Evolutionary conservation across 2,888 invertebrate genomes (phyloP).

Genomic region (Chirona hameri): DNA sequence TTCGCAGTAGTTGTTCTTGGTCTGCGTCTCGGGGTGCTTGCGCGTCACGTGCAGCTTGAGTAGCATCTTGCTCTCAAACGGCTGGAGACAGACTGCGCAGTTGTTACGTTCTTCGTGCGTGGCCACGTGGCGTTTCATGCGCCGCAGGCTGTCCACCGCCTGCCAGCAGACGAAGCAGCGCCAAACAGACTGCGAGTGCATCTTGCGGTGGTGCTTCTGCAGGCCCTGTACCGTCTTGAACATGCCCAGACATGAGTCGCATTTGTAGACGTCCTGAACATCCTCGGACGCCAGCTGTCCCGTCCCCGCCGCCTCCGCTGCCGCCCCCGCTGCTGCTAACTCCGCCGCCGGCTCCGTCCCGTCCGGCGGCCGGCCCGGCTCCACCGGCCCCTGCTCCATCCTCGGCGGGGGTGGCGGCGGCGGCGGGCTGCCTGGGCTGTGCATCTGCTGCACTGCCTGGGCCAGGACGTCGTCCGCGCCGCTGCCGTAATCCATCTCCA

Average conservation of each 20-base stretch:
- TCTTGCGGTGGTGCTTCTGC: slow-evolving; percentile 8
- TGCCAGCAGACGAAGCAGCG: slow-evolving; percentile 28
- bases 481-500: neutral
- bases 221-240: neutral
- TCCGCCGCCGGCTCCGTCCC: neutral
- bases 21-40: slow-evolving; percentile 9
- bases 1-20: slow-evolving; percentile 25
- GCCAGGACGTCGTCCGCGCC: slow-evolving; percentile 7
- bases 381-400: neutral
- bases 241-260: neutral
- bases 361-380: neutral
- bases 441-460: slow-evolving; percentile 13
- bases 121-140: slow-evolving; percentile 26
- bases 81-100: slow-evolving; percentile 8
- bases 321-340: neutral
- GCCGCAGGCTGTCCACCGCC: slow-evolving; percentile 4
- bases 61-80: neutral
- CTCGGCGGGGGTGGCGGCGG: neutral
- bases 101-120: slow-evolving; percentile 11
- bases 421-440: neutral
- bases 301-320: neutral
- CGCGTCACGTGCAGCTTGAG: slow-evolving; percentile 6
- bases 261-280: slow-evolving; percentile 10
- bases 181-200: slow-evolving; percentile 8
- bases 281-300: neutral